phyloP scores from a whole-genome alignment of 2,113 vertebrate genomes.

The Chloropsis cyanopogon region DNA sequence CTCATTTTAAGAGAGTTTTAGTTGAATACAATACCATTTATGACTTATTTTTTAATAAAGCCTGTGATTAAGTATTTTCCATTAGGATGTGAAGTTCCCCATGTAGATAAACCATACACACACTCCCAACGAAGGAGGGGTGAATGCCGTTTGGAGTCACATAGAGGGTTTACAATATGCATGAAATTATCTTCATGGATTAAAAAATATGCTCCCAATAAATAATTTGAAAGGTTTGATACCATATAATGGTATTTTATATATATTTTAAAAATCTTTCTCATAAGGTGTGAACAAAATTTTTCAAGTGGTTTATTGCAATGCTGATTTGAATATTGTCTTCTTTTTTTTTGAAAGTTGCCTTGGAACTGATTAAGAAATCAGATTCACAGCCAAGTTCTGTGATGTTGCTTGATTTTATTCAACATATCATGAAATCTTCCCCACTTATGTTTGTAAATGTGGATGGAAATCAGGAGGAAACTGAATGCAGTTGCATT shows the following conservation, averaged over 20 bases:
- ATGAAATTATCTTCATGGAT: not conserved
- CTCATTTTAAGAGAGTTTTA: not conserved
- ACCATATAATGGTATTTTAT: not conserved
- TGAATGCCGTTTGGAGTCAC: not conserved
- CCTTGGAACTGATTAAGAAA: constrained; percentile 90
- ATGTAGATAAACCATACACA: not conserved
- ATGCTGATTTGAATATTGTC: not conserved
- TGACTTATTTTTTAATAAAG: not conserved
- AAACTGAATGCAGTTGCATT: constrained; percentile 76
- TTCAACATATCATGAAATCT: constrained; percentile 96
- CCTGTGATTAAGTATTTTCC: not conserved
- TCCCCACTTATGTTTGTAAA: constrained; percentile 95
- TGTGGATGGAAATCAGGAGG: constrained; percentile 75
- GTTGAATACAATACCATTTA: not conserved
- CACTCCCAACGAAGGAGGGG: too few relatives aligned
- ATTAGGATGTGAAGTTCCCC: not conserved
- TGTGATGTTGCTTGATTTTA: constrained; percentile 96
- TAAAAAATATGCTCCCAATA: not conserved
- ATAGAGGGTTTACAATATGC: not conserved
- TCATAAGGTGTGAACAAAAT: not conserved
- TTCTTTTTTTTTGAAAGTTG: constrained; percentile 74
- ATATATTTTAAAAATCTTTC: not conserved
- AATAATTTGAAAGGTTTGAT: not conserved
- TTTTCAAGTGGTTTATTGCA: not conserved
- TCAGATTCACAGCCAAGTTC: constrained; percentile 89